Percentiles rank a stretch among this genome's conserved stretches.
These are phyloP conservation scores for Xylota sylvarum DNA, from an alignment of 2,888 invertebrate species.

Conservation along the genomic window DNA sequence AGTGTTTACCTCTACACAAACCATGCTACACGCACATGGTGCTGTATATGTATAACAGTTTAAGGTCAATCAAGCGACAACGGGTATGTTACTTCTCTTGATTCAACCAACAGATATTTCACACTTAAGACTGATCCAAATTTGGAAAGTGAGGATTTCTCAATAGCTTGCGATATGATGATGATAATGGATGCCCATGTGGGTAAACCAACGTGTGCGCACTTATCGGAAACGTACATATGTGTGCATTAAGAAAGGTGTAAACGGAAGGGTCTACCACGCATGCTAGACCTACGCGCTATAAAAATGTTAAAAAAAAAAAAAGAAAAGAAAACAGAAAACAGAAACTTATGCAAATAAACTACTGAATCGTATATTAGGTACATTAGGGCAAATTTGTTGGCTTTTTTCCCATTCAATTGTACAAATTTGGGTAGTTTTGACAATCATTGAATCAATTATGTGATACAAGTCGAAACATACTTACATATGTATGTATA, in stretches of 20 bases:
- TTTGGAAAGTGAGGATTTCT: conserved; percentile 69
- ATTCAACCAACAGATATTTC: conserved; percentile 48
- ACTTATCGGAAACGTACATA: conserved; percentile 50
- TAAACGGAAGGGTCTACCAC: conserved; percentile 67
- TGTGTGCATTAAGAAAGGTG: conserved; percentile 53
- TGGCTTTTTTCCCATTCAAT: conserved; percentile 19
- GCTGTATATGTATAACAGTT: conserved; percentile 42
- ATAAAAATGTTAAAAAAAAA: conserved; percentile 16
- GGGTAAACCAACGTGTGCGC: conserved; percentile 9
- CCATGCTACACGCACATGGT: conserved; percentile 33
- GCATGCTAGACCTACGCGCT: conserved; percentile 55
- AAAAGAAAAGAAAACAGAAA: neutral
- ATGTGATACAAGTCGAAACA: conserved; percentile 16
- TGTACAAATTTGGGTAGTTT: conserved; percentile 38
- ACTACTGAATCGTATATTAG: conserved; percentile 22
- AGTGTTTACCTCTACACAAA: conserved; percentile 38
- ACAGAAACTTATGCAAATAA: conserved; percentile 54
- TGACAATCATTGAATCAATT: conserved; percentile 39
- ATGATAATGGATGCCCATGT: conserved; percentile 44
- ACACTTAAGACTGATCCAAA: conserved; percentile 61
- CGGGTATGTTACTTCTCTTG: conserved; percentile 5
- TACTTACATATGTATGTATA: no score
- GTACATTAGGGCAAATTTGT: neutral
- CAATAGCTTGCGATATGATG: conserved; percentile 16
- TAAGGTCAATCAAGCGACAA: conserved; percentile 61